Conservation (phyloP, 2,113 vertebrate species). For the Rhinolophus sinicus region DNA sequence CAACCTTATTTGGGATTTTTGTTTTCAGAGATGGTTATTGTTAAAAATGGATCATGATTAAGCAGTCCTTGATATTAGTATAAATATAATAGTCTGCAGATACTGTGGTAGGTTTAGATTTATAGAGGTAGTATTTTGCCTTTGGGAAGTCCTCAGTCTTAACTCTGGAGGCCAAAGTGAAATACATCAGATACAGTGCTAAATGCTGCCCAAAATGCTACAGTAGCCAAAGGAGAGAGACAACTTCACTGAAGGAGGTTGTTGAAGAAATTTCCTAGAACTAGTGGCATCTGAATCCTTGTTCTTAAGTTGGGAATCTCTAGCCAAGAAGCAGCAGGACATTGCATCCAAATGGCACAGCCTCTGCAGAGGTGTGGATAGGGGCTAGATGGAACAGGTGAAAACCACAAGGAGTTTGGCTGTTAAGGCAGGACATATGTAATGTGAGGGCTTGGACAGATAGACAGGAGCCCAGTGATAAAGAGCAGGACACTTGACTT, state of each 20-base stretch:
- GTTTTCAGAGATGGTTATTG: slow-evolving; percentile 38
- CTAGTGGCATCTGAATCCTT: neutral
- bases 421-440: neutral
- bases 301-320: neutral
- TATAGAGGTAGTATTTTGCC: neutral
- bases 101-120: neutral
- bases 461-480: neutral
- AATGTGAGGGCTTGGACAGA: neutral
- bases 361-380: neutral
- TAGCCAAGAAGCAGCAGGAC: neutral
- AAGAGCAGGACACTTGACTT: neutral
- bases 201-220: neutral
- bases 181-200: neutral
- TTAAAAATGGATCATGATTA: neutral
- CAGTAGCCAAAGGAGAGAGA: neutral
- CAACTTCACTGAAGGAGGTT: neutral
- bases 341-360: neutral
- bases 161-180: neutral
- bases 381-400: neutral
- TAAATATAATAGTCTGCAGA: neutral
- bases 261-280: neutral
- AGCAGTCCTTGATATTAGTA: neutral
- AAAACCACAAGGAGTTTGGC: neutral
- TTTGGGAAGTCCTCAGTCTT: neutral
- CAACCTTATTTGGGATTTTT: neutral